A percentile compares a stretch with the other conserved stretches of the same genome.
Conservation (phyloP, 1,140 invertebrate genomes). For the Drosophila arizonae region DNA sequence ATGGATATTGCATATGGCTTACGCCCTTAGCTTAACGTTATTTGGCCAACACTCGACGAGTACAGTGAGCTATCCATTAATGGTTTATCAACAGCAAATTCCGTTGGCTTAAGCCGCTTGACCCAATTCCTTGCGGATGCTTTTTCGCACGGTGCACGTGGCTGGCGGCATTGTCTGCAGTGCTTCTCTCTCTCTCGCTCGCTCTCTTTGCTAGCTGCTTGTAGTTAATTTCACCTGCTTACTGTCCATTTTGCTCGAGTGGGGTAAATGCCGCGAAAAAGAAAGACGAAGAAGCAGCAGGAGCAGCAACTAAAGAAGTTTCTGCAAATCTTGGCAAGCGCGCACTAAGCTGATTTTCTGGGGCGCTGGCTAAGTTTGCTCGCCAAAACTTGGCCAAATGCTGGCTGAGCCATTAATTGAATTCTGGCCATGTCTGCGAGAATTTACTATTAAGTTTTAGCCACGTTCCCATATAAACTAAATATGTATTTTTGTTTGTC, state of each 20-base stretch:
- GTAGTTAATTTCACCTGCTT: conserved; percentile 77
- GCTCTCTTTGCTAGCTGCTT: conserved; percentile 26
- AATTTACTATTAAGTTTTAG: not conserved
- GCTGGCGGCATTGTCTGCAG: not conserved
- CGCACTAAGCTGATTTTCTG: conserved; percentile 48
- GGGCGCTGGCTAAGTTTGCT: conserved; percentile 30
- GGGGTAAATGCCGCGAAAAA: conserved; percentile 59
- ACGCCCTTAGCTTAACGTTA: not conserved
- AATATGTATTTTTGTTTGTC: not conserved
- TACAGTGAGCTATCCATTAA: not conserved
- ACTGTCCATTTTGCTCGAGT: conserved; percentile 63
- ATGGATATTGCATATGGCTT: conserved; percentile 1
- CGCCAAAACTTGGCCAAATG: conserved; percentile 43
- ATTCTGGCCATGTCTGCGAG: conserved; percentile 36
- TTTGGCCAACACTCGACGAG: not conserved
- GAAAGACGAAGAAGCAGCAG: conserved; percentile 41
- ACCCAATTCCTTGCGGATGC: conserved; percentile 29
- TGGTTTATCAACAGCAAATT: conserved; percentile 24
- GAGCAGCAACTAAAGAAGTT: conserved; percentile 37
- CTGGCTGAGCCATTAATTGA: conserved; percentile 53
- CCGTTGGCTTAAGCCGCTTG: conserved; percentile 27
- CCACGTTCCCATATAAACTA: not conserved
- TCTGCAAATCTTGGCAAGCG: conserved; percentile 46
- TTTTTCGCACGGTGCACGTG: conserved; percentile 34
- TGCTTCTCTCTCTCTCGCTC: not conserved